phyloP scores from a whole-genome alignment of 2,888 invertebrate species.

The Adela reaumurella region DNA sequence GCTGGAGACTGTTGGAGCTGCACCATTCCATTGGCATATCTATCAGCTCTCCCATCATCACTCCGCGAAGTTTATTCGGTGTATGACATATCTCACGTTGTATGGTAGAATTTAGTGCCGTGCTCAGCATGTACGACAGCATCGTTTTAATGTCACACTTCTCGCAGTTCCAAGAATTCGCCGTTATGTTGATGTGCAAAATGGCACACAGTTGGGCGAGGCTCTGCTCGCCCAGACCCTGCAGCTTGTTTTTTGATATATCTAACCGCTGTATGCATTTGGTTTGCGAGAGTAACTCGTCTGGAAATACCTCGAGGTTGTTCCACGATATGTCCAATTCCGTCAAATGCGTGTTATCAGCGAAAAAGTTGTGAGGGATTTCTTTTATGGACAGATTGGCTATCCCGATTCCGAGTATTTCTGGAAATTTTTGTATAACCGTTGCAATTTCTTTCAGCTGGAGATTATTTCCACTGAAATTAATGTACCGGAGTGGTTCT shows the following conservation, averaged over 20 bases:
- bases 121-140: slow-evolving; percentile 54
- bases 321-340: slow-evolving; percentile 73
- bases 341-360: slow-evolving; percentile 56
- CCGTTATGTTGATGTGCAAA: slow-evolving; percentile 47
- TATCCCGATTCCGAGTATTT: slow-evolving; percentile 55
- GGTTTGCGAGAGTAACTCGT: slow-evolving; percentile 53
- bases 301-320: slow-evolving; percentile 57
- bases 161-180: slow-evolving; percentile 68
- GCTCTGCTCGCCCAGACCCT: slow-evolving; percentile 57
- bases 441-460: slow-evolving; percentile 53
- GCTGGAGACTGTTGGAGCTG: slow-evolving; percentile 16
- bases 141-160: slow-evolving; percentile 60
- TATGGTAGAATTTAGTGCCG: slow-evolving; percentile 45
- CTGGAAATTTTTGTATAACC: slow-evolving; percentile 54
- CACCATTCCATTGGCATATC: background rate
- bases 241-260: slow-evolving; percentile 69
- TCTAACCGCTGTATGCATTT: slow-evolving; percentile 62
- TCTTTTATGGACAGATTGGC: slow-evolving; percentile 57
- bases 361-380: slow-evolving; percentile 57
- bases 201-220: slow-evolving; percentile 58
- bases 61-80: slow-evolving; percentile 53
- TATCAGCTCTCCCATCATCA: slow-evolving; percentile 25
- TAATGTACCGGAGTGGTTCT: slow-evolving; percentile 60
- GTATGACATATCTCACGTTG: slow-evolving; percentile 55
- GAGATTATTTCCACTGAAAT: slow-evolving; percentile 68